These are phyloP conservation scores for Mus musculus DNA, from an alignment of 2,113 vertebrate species.

Conservation along the genomic window GRCm39 chr16:57774501-57775000, in stretches of 20 bases:
- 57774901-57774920: background rate
- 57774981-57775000: constrained; percentile 66
- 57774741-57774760: background rate
- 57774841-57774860: constrained; percentile 29
- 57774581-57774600: constrained; percentile 44
- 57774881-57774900: constrained; percentile 36
- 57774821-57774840: constrained; percentile 15
- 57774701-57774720: background rate
- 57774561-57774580: constrained; percentile 2
- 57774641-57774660: background rate
- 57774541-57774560: constrained; percentile 47
- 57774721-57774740: background rate
- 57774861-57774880: background rate
- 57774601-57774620: background rate
- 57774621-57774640: constrained; percentile 54
- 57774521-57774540: constrained; percentile 21
- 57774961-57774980: constrained; percentile 42
- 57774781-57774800: background rate
- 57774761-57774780: background rate
- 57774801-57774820: background rate
- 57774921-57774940: constrained; percentile 32
- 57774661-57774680: background rate
- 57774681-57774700: background rate
- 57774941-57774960: constrained; percentile 57
- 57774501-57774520: constrained; percentile 20